Base-by-base conservation (phyloP, 2,797 vertebrate species). In the Sciaenops ocellatus region DNA sequence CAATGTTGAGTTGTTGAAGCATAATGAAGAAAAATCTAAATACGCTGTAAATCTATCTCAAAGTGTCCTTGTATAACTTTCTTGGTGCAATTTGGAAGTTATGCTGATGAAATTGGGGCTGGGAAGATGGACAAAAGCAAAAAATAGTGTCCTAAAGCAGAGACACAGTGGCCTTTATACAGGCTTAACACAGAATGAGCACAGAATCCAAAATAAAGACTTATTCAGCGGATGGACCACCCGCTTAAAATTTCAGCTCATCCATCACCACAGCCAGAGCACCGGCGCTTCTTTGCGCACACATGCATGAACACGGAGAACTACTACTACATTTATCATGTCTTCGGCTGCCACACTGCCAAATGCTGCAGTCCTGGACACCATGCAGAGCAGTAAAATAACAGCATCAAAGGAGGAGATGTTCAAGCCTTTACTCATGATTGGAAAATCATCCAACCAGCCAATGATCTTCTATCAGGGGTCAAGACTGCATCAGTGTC, bases 241-340 rank as follows among this genome's bases (percentile, higher is more conserved):
- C 76, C 50, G 61, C 78, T 89, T 87, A 63, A 90, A 84, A 91
- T 87, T 82, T 90, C 79, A 74, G 69, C 91, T 88, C 93, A 95
- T 95, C 85, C 88, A 93, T 95, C 91, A 94, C 61, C 0, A 47
- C 44, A 44, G 81, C 55, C 59, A 13, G 47, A 85, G 83, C 72
- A 50, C 60, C 73, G 48, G 70, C 73, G 77, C 69, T 83, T 84
- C 86, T 76, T 85, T 82, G 57, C 50, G 63, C 87, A 89, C 71
- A 90, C 89, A 89, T 85, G 85, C 89, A 89, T 88, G 83, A 92
- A 82, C 72, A 76, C 59, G 9, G 66, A 79, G 75, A 60, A 52
- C 34, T 62, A 26, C 69, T 6, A 71, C 87, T 70, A 80, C 88
- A 93, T 93, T 87, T 65, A 90, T 93, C 92, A 90, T 63, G 82